A percentile compares a stretch with the other conserved stretches of the same genome.
Evolutionary conservation across 2,113 vertebrate genomes (phyloP).

Genomic region (Danionella cerebrum): DNA sequence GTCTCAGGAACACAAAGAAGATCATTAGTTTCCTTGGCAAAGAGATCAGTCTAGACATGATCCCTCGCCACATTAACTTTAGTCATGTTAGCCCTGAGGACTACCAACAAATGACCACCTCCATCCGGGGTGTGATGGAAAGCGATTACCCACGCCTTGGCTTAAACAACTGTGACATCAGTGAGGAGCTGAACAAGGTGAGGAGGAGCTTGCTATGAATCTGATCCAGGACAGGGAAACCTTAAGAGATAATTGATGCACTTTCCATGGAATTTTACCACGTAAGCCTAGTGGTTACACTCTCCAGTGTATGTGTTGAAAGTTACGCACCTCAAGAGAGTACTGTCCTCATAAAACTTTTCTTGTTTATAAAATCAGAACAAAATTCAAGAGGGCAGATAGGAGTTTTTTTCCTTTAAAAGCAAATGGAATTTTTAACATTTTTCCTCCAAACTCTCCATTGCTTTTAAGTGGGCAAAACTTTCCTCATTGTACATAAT

Average conservation of each 20-base stretch:
- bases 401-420: too few species aligned
- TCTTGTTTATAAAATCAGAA: too few species aligned
- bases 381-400: too few species aligned
- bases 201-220: slow-evolving; percentile 25
- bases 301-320: not conserved
- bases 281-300: not conserved
- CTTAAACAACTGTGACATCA: slow-evolving; percentile 78
- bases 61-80: slow-evolving; percentile 85
- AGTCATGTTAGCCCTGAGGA: slow-evolving; percentile 72
- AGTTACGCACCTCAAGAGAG: not conserved
- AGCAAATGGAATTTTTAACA: too few species aligned
- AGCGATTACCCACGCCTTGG: slow-evolving; percentile 68
- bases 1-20: slow-evolving; percentile 76
- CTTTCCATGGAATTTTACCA: not conserved
- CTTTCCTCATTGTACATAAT: too few species aligned
- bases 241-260: not conserved
- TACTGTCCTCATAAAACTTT: too few species aligned
- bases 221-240: not conserved
- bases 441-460: too few species aligned
- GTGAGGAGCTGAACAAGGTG: slow-evolving; percentile 90
- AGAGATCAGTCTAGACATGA: slow-evolving; percentile 70
- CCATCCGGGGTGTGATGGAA: slow-evolving; percentile 74
- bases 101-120: slow-evolving; percentile 77
- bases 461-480: too few species aligned
- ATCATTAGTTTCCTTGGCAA: slow-evolving; percentile 72